Base-by-base conservation (phyloP, 2,888 invertebrate genomes). In the Neoaliturus tenellus region DNA sequence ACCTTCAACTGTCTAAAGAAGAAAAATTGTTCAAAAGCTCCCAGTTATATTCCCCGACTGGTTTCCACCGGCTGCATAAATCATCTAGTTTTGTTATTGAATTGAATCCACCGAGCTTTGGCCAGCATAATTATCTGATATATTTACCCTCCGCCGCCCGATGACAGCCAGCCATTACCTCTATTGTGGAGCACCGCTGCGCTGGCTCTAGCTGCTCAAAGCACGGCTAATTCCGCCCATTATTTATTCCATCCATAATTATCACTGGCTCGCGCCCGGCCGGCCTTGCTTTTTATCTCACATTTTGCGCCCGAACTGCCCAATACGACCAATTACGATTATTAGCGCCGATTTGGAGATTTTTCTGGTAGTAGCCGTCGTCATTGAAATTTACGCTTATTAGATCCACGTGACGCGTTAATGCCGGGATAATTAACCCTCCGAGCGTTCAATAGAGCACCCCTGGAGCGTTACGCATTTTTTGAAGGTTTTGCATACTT, bases 261-360 rank as follows among this genome's bases (percentile, higher is more conserved):
- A 55, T n/a, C 55, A 14, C 25, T 62, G 62, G 62, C 62, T 62
- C 62, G 62, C 12, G 62, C 62, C 31, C 31, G 62, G 1, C 62
- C 31, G 14, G 20, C 55, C 8, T 1, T n/a, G 25, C 55, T 55
- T 62, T 62, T 62, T 28, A 28, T 62, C 20, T 17, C 62, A 62
- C 51, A 51, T 51, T 51, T 51, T 23, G 51, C 51, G 51, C 51
- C 31, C 2, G 35, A 71, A 25, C 39, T 8, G 71, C 39, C 41
- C 41, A 39, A 39, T 25, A 0, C 20, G 28, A 23, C 71, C 71
- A 71, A 71, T 71, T 71, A 71, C 20, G 39, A 71, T 71, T 39
- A 71, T 71, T 71, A 71, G 39, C 35, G 71, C 23, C 71, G 71
- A 62, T 62, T 62, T 62, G 62, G 62, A 62, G 62, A 62, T 62